phyloP scores from a whole-genome alignment of 2,888 invertebrate species.

The Phragmatobia fuliginosa region DNA sequence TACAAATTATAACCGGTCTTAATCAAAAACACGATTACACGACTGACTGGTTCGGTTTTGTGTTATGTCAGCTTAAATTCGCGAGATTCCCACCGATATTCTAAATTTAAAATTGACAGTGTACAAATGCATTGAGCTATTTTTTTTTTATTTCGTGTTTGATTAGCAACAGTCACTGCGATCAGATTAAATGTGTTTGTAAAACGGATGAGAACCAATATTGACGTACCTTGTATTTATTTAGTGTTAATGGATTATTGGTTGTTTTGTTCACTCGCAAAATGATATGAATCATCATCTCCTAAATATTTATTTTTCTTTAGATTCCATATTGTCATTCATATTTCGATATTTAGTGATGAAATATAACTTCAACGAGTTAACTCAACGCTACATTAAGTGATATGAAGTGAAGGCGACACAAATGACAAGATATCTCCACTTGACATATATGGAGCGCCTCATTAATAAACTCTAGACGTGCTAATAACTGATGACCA shows the following conservation, averaged over 20 bases:
- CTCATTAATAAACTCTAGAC: not conserved
- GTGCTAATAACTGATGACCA: not conserved
- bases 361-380: not conserved
- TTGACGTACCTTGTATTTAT: constrained; percentile 26
- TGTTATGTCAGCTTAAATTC: constrained; percentile 13
- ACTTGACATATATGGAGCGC: not conserved
- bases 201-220: constrained; percentile 23
- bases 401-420: not conserved
- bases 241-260: constrained; percentile 27
- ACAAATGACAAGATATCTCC: not conserved
- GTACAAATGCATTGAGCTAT: not conserved
- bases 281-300: not conserved
- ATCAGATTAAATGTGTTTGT: constrained; percentile 39
- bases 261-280: not conserved
- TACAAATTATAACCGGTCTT: constrained; percentile 12
- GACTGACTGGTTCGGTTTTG: constrained; percentile 9
- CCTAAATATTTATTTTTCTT: not conserved
- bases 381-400: not conserved
- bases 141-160: constrained; percentile 29
- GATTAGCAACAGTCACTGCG: constrained; percentile 37
- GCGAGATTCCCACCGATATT: constrained; percentile 8
- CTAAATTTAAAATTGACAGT: constrained; percentile 4
- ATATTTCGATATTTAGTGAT: not conserved
- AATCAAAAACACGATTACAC: constrained; percentile 12
- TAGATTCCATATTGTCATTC: not conserved